Base-by-base conservation (phyloP, 2,113 vertebrate species). In the Protobothrops flavoviridis region DNA sequence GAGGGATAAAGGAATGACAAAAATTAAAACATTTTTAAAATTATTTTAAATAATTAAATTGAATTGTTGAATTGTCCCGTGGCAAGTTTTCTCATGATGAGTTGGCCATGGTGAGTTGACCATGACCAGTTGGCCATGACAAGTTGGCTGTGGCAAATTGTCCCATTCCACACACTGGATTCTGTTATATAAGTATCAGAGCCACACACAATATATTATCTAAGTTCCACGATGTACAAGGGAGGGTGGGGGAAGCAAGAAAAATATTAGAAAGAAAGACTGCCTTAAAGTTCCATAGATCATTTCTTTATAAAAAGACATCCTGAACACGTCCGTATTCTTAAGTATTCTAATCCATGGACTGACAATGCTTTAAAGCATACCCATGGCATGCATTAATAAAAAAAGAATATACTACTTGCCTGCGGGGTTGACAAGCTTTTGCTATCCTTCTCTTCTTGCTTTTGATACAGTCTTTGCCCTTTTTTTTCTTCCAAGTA, bases 381-480 rank as follows among this genome's bases (percentile, higher is more conserved):
- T 95, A 95, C 92, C 95, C 57, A 45, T 95, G 96, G 95, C 96
- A 95, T 90, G 94, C 94, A 96, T 96, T 91, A 95, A 95, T 96
- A 94, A 95, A 92, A 95, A 81, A 23, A 29, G 48, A 92, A 45
- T 90, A 90, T 86, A 33, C 39, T 95, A 92, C 94, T 96, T 96
- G 92, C 97, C 96, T 96, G 95, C 91, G 92, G 96, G 92, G 94
- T 94, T 95, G 90, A 96, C 91, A 95, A 95, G 94, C 93, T 95
- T 95, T 93, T 92, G 93, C 94, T 96, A 94, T 95, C 90, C 94
- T 59, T 91, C 55, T 96, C 87, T 93, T 56, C 53, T 87, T 87
- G 92, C 74, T 94, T 94, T 95, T 91, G 91, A 89, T 95, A 95
- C 94, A 92, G 94, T 94, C 95, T 96, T 93, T 95, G 95, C 93